phyloP scores from a whole-genome alignment of 2,113 vertebrate genomes.

The Daphoenositta chrysoptera region DNA sequence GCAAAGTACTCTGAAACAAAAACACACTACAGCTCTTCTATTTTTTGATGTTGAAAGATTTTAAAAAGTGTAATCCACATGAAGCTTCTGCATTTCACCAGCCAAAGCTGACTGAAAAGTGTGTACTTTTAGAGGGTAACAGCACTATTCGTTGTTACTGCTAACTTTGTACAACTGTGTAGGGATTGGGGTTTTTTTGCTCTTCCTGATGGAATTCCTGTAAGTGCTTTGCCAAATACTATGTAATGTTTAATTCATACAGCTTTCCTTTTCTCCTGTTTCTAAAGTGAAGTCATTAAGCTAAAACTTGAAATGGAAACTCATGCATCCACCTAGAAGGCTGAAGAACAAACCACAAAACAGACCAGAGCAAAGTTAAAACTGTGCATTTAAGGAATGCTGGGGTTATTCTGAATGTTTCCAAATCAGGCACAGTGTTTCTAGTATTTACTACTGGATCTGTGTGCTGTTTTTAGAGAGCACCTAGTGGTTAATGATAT shows the following conservation, averaged over 20 bases:
- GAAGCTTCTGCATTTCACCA: conserved; percentile 60
- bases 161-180: not conserved
- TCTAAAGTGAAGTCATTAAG: not conserved
- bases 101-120: conserved; percentile 12
- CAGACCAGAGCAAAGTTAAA: not conserved
- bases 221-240: not conserved
- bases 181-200: not conserved
- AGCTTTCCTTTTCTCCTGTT: not conserved
- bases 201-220: conserved; percentile 14
- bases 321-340: not conserved
- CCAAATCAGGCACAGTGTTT: not conserved
- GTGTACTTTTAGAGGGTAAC: not conserved
- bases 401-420: not conserved
- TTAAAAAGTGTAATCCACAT: conserved; percentile 41
- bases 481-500: not conserved
- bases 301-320: conserved; percentile 11
- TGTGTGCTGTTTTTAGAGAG: not conserved
- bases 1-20: conserved; percentile 43
- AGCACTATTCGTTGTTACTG: not conserved
- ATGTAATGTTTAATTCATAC: not conserved
- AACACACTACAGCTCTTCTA: conserved; percentile 9
- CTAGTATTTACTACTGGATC: not conserved
- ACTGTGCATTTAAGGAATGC: not conserved
- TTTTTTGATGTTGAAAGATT: conserved; percentile 62
- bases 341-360: not conserved